Conservation (phyloP, 2,888 invertebrate genomes). For the Lithophane leautieri region DNA sequence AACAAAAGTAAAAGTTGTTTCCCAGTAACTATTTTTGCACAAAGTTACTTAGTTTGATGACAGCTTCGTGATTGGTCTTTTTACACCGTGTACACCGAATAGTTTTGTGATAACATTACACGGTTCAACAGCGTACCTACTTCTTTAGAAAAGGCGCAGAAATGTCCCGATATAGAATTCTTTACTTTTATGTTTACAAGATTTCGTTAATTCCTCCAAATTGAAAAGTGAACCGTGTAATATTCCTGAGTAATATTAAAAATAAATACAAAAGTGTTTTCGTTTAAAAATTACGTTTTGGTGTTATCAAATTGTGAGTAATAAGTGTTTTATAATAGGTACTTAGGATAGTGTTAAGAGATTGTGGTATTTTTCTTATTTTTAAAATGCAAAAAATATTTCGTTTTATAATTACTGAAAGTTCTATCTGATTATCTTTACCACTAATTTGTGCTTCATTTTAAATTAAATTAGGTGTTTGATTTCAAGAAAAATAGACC, state of each 20-base stretch:
- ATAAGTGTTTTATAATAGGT: constrained; percentile 8
- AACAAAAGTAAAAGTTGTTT: background rate
- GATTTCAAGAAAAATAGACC: background rate
- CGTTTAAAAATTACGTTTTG: constrained; percentile 1
- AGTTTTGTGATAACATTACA: background rate
- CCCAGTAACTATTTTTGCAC: background rate
- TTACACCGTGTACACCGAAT: background rate
- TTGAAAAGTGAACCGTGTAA: background rate
- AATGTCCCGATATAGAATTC: background rate
- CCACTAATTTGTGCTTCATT: constrained; percentile 37
- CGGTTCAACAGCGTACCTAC: too few species aligned
- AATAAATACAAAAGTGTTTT: background rate
- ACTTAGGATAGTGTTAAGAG: background rate
- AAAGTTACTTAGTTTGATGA: background rate
- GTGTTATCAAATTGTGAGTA: constrained; percentile 19
- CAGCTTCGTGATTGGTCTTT: background rate
- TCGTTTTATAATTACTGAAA: background rate
- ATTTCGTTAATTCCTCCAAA: background rate
- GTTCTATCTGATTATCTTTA: constrained; percentile 1
- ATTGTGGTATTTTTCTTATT: constrained; percentile 20
- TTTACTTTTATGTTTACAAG: background rate
- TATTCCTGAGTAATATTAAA: background rate
- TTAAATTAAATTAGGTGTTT: background rate
- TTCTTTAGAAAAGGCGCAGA: background rate
- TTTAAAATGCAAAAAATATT: background rate